Percentiles rank a stretch among this genome's conserved stretches.
These are phyloP conservation scores for Lycia hirtaria DNA, from an alignment of 2,888 invertebrate species.

Conservation along the genomic window DNA sequence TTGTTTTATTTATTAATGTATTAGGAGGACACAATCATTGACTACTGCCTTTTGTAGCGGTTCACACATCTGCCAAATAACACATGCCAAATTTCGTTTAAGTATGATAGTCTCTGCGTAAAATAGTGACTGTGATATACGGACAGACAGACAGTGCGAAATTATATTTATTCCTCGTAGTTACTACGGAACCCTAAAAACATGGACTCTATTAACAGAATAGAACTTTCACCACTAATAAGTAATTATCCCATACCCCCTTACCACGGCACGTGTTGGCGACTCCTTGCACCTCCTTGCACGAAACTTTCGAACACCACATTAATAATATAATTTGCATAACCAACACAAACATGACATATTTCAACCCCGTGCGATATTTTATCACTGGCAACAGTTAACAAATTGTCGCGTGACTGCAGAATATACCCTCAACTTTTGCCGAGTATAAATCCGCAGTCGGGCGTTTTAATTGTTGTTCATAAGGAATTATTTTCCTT, in stretches of 20 bases:
- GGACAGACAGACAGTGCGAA: too few species aligned
- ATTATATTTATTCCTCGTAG: too few species aligned
- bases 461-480: slow-evolving; percentile 46
- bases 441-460: slow-evolving; percentile 35
- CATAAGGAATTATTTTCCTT: slow-evolving; percentile 43
- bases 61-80: too few species aligned
- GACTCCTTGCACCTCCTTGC: slow-evolving; percentile 19
- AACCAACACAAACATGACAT: slow-evolving; percentile 36
- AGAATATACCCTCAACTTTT: slow-evolving; percentile 30
- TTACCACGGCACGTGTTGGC: neutral
- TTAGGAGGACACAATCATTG: too few species aligned
- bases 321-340: slow-evolving; percentile 38
- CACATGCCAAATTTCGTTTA: too few species aligned
- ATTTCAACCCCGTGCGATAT: slow-evolving; percentile 32
- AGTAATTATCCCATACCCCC: neutral
- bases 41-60: too few species aligned
- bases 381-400: slow-evolving; percentile 29
- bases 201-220: too few species aligned
- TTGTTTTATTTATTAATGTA: too few species aligned
- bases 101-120: too few species aligned
- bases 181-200: too few species aligned
- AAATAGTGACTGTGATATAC: too few species aligned
- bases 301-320: slow-evolving; percentile 30
- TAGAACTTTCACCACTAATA: neutral
- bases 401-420: slow-evolving; percentile 35